These are phyloP conservation scores for Pangasius mekongensis DNA, from an alignment of 2,797 vertebrate genomes.

Conservation along the genomic window DNA sequence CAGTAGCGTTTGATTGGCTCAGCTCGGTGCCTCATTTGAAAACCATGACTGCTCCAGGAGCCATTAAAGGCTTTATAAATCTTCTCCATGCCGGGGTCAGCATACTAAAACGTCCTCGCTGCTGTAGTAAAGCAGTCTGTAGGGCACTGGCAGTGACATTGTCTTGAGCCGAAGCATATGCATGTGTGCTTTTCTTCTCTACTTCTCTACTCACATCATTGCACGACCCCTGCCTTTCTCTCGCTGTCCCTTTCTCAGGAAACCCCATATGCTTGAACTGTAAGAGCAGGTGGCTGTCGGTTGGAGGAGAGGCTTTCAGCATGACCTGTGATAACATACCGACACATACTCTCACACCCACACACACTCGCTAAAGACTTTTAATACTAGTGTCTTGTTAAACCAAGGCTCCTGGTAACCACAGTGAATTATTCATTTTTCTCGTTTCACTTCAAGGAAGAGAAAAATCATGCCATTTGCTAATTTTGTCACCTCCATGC, in stretches of 20 bases:
- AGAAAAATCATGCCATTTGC: conserved; percentile 36
- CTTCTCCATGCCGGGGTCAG: conserved; percentile 34
- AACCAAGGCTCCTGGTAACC: conserved; percentile 15
- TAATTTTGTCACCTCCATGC: conserved; percentile 23
- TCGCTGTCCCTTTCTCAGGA: conserved; percentile 55
- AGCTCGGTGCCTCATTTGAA: conserved; percentile 36
- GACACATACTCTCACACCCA: conserved; percentile 46
- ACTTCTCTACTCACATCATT: not conserved
- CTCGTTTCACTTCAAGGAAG: conserved; percentile 5
- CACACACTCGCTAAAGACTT: conserved; percentile 5
- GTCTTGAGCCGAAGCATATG: not conserved
- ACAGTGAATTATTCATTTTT: conserved; percentile 40
- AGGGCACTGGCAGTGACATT: conserved; percentile 10
- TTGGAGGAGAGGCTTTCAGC: conserved; percentile 63
- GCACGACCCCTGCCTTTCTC: conserved; percentile 24
- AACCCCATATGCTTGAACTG: conserved; percentile 75
- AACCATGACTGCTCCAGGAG: conserved; percentile 37
- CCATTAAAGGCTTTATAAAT: conserved; percentile 48
- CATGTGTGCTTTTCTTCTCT: not conserved
- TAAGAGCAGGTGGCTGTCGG: conserved; percentile 77
- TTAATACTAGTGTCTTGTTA: conserved; percentile 12
- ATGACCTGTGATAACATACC: conserved; percentile 45
- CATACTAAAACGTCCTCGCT: conserved; percentile 35
- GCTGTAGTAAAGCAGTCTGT: not conserved
- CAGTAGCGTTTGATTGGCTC: conserved; percentile 45